phyloP scores from a whole-genome alignment of 2,888 invertebrate species.

The Anthrax anthrax region DNA sequence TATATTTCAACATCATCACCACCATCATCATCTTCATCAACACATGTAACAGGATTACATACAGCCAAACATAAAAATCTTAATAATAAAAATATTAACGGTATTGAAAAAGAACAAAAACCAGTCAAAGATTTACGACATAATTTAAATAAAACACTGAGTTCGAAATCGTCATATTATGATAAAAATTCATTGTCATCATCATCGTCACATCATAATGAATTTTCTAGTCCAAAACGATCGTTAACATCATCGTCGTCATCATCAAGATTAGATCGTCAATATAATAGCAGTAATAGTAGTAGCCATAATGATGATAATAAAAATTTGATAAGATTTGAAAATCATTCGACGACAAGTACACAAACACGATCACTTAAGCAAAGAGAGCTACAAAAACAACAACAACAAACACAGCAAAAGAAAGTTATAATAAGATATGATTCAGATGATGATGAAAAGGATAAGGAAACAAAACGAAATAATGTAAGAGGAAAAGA shows the following conservation, averaged over 20 bases:
- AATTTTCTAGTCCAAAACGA: background rate
- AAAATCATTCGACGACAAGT: too few species aligned
- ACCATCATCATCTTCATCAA: constrained; percentile 1
- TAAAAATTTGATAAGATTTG: too few species aligned
- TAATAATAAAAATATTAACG: constrained; percentile 4
- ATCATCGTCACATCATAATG: background rate
- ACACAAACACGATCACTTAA: too few species aligned
- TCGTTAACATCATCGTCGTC: too few species aligned
- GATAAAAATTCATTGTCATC: background rate
- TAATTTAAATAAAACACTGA: too few species aligned
- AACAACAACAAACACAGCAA: too few species aligned
- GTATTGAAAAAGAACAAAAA: constrained; percentile 3
- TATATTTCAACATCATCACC: constrained; percentile 5
- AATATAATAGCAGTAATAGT: too few species aligned
- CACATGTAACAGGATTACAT: too few species aligned
- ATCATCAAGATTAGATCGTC: too few species aligned
- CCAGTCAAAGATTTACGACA: too few species aligned
- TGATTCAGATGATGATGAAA: constrained; percentile 36
- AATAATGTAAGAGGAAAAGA: background rate
- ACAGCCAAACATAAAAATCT: constrained; percentile 9
- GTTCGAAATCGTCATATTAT: background rate
- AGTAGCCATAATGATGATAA: background rate
- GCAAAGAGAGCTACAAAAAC: background rate
- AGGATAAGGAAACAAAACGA: background rate
- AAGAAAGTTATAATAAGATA: constrained; percentile 24